Percentiles rank a stretch among this genome's conserved stretches.
Evolutionary conservation across 2,113 vertebrate genomes (phyloP).

Genomic region (Mormyrus lacerda): DNA sequence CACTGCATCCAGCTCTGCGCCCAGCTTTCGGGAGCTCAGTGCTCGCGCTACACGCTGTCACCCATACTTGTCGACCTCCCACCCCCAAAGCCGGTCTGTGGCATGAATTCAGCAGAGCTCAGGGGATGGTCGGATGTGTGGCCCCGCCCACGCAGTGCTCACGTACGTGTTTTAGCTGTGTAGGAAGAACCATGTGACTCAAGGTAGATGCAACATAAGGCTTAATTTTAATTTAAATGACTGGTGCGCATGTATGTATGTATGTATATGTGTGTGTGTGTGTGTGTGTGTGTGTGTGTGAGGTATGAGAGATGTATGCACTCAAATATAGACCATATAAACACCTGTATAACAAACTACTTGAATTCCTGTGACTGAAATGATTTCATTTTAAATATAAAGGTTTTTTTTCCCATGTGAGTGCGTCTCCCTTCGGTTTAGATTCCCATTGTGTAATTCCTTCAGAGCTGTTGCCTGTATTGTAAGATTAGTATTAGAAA

Average conservation of each 20-base stretch:
- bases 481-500: slow-evolving; percentile 97
- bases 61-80: background rate
- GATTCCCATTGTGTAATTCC: slow-evolving; percentile 79
- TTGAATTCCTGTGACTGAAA: slow-evolving; percentile 99
- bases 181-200: slow-evolving; percentile 62
- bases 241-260: background rate
- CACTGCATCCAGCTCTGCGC: background rate
- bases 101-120: background rate
- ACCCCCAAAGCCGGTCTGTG: background rate
- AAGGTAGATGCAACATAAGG: slow-evolving; percentile 57
- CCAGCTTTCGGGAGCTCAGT: background rate
- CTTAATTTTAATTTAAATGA: slow-evolving; percentile 63
- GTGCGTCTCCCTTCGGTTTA: slow-evolving; percentile 74
- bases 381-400: slow-evolving; percentile 80
- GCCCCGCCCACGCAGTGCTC: background rate
- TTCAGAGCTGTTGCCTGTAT: slow-evolving; percentile 99
- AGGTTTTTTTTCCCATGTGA: slow-evolving; percentile 85
- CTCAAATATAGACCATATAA: slow-evolving; percentile 60
- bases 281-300: slow-evolving; percentile 36
- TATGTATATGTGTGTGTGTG: slow-evolving; percentile 18
- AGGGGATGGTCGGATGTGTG: background rate
- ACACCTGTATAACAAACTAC: slow-evolving; percentile 97
- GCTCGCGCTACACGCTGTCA: background rate
- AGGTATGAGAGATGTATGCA: slow-evolving; percentile 60
- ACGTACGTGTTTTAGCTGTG: slow-evolving; percentile 29